A percentile compares a stretch with the other conserved stretches of the same genome.
phyloP scores from a whole-genome alignment of 2,888 invertebrate genomes.

The Parnassius mnemosyne region DNA sequence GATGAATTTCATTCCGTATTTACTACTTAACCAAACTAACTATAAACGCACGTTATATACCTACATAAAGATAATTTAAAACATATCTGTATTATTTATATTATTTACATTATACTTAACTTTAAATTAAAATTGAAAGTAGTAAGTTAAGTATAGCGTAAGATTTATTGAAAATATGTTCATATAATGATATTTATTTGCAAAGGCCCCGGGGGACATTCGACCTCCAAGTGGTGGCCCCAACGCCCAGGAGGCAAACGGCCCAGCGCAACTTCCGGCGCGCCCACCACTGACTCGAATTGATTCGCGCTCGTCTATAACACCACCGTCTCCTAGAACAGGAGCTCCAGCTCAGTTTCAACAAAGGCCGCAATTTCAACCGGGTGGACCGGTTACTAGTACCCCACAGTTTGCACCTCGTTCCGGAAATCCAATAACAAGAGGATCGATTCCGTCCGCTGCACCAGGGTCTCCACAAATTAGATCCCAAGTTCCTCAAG shows the following conservation, averaged over 20 bases:
- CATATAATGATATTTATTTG: slow-evolving; percentile 37
- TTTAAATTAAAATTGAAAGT: too few relatives aligned
- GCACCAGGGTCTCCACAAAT: slow-evolving; percentile 54
- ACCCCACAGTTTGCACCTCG: slow-evolving; percentile 61
- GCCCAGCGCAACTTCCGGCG: slow-evolving; percentile 50
- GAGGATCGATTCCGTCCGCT: slow-evolving; percentile 53
- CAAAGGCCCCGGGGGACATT: slow-evolving; percentile 60
- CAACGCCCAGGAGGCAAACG: slow-evolving; percentile 47
- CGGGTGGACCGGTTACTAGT: slow-evolving; percentile 65
- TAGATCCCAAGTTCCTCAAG: slow-evolving; percentile 51
- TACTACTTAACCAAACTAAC: too few relatives aligned
- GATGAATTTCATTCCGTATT: too few relatives aligned
- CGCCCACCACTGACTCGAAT: slow-evolving; percentile 62
- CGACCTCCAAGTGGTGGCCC: slow-evolving; percentile 57
- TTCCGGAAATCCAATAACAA: slow-evolving; percentile 50
- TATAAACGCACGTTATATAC: too few relatives aligned
- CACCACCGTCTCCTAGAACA: slow-evolving; percentile 55
- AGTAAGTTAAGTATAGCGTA: too few relatives aligned
- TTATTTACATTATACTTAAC: too few relatives aligned
- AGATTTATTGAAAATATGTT: too few relatives aligned
- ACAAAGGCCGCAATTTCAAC: slow-evolving; percentile 67
- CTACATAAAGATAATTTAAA: too few relatives aligned
- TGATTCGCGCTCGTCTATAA: slow-evolving; percentile 66
- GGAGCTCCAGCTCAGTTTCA: slow-evolving; percentile 50
- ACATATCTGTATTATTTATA: too few relatives aligned